Evolutionary conservation across 35 echinoderm and acorn worm species (phyloP), one percentile per base, ranked within the genome.

Genomic region (Lytechinus pictus): DNA sequence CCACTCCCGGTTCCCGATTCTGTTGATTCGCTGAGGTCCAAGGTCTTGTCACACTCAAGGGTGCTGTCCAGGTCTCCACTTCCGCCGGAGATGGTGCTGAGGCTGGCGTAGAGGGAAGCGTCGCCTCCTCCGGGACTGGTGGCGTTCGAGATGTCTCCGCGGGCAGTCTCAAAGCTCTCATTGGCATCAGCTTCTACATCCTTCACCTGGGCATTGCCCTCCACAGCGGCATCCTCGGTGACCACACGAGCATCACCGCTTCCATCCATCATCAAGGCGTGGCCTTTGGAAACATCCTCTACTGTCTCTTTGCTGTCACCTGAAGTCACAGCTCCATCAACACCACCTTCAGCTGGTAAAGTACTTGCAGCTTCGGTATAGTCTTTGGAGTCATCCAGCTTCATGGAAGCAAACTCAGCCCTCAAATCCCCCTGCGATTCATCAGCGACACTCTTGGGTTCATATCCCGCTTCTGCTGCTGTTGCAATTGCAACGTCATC

Each of bases 131-230:
- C 87, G 51, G 52, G 87, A 53, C 28, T 33, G 14, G 28, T 53
- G 87, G 24, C 13, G 87, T 51, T 53, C 13, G 28, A 89, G 52
- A 89, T 53, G 87, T 89, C 87, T 53, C 87, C 87, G 14, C 87
- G 87, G 14, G 87, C 87, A 9, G 87, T 89, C 87, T 89, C 87
- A 89, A 89, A 89, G 24, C 87, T 90, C 29, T 90, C 88, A 29
- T 90, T 90, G 12, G 88, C 88, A 16, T 79, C 66, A 24, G 12
- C 6, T 14, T 79, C 66, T 0, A 24, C 14, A 79, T 79, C 66
- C 66, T 79, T 79, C 14, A 7, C 66, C 66, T 3, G 12, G 7
- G 16, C 66, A 79, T 19, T 79, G 14, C 66, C 8, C 66, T 79
- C 66, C 14, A 6, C 19, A n/a, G 7, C 66, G 21, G 66, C n/a